Conservation (phyloP, 2,888 invertebrate genomes). For the Blomia tropicalis region DNA sequence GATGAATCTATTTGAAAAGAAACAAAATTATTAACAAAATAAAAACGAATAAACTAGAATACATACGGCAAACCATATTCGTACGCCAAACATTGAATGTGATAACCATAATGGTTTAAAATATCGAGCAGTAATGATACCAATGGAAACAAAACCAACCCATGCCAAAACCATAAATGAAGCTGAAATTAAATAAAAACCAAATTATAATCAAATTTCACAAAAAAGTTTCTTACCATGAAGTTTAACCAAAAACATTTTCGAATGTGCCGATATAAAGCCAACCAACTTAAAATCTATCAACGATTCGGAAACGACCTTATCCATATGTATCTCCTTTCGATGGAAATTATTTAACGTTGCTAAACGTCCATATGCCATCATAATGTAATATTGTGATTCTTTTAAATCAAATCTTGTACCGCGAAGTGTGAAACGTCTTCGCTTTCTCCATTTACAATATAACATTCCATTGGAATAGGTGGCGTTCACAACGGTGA, state of each 20-base stretch:
- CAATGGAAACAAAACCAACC: conserved; percentile 70
- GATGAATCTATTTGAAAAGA: conserved; percentile 52
- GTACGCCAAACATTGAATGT: conserved; percentile 61
- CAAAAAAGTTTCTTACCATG: conserved; percentile 37
- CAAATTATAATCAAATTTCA: background rate
- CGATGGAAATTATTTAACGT: background rate
- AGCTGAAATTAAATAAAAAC: conserved; percentile 39
- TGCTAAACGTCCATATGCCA: conserved; percentile 47
- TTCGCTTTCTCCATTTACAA: conserved; percentile 24
- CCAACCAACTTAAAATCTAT: conserved; percentile 33
- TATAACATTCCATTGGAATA: conserved; percentile 16
- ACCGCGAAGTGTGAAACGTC: conserved; percentile 42
- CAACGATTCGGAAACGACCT: conserved; percentile 45
- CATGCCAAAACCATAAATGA: conserved; percentile 73
- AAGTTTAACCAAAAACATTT: conserved; percentile 15
- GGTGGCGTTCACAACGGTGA: conserved; percentile 11
- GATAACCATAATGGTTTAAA: conserved; percentile 77
- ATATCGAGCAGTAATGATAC: conserved; percentile 69
- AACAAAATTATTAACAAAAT: background rate
- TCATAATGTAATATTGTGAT: conserved; percentile 51
- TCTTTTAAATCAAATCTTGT: conserved; percentile 52
- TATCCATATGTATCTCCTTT: conserved; percentile 50
- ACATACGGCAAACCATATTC: conserved; percentile 81
- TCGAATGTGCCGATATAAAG: conserved; percentile 10
- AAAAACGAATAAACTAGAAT: background rate